These are phyloP conservation scores for Drosophila ironensis DNA, from an alignment of 1,140 invertebrate genomes.

Conservation along the genomic window DNA sequence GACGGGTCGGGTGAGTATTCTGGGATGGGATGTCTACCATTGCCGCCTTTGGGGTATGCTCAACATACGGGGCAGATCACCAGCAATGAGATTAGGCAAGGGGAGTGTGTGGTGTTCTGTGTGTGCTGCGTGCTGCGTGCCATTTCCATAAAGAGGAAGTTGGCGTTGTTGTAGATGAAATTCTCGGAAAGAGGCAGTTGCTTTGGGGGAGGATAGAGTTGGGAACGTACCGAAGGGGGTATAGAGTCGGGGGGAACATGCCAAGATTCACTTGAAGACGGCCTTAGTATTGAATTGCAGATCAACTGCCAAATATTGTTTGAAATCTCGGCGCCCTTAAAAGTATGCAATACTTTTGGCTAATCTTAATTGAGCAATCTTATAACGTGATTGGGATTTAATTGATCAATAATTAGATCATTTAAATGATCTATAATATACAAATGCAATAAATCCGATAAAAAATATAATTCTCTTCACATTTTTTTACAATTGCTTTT, in stretches of 20 bases:
- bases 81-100: constrained; percentile 51
- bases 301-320: background rate
- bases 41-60: constrained; percentile 38
- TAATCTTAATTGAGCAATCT: background rate
- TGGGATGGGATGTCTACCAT: background rate
- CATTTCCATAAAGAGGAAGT: constrained; percentile 28
- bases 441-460: background rate
- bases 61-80: constrained; percentile 57
- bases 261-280: background rate
- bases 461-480: background rate
- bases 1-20: background rate
- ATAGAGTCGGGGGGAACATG: background rate
- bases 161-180: constrained; percentile 38
- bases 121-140: background rate
- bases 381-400: too few relatives aligned
- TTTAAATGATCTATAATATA: background rate
- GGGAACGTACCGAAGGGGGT: background rate
- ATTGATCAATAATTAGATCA: too few relatives aligned
- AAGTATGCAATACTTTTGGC: constrained; percentile 40
- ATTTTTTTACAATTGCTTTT: background rate
- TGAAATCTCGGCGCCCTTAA: background rate
- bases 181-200: constrained; percentile 47
- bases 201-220: constrained; percentile 5
- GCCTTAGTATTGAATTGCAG: background rate
- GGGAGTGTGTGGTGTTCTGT: background rate